Percentiles rank a stretch among this genome's conserved stretches.
Evolutionary conservation across 1,140 invertebrate genomes (phyloP).

Genomic region (Oryzaephilus surinamensis): DNA sequence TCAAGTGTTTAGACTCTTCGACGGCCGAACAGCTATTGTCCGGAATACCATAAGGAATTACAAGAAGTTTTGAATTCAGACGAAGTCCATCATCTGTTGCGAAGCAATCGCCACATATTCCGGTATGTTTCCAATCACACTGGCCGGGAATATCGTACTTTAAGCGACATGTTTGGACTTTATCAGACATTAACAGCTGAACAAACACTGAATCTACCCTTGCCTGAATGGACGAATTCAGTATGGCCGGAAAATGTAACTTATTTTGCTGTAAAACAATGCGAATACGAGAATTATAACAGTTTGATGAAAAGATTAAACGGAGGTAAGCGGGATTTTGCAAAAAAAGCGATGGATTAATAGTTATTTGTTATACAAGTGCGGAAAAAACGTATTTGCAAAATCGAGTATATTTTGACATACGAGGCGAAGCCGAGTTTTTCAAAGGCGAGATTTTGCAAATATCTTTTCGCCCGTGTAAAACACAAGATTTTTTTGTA

Average conservation of each 20-base stretch:
- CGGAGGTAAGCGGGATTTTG: slow-evolving; percentile 21
- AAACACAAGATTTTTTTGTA: too few relatives aligned
- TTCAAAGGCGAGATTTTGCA: too few relatives aligned
- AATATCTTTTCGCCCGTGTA: too few relatives aligned
- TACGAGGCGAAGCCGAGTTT: too few relatives aligned
- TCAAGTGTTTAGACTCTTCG: slow-evolving; percentile 16
- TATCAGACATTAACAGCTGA: slow-evolving; percentile 30
- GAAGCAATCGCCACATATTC: slow-evolving; percentile 16
- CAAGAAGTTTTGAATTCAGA: slow-evolving; percentile 18
- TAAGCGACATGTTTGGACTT: slow-evolving; percentile 22
- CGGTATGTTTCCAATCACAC: slow-evolving; percentile 23
- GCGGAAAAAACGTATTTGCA: too few relatives aligned
- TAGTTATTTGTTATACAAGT: too few relatives aligned
- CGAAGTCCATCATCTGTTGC: slow-evolving; percentile 15
- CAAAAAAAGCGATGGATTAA: background rate
- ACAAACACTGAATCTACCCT: slow-evolving; percentile 24
- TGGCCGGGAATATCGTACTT: slow-evolving; percentile 12
- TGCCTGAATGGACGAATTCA: slow-evolving; percentile 28
- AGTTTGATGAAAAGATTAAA: slow-evolving; percentile 23
- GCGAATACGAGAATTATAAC: slow-evolving; percentile 27
- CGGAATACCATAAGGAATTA: slow-evolving; percentile 25
- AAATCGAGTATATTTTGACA: too few relatives aligned
- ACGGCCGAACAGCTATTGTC: slow-evolving; percentile 28
- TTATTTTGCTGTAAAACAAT: slow-evolving; percentile 20
- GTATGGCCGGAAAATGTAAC: slow-evolving; percentile 25